Evolutionary conservation across 2,888 invertebrate genomes (phyloP), one percentile per base, ranked within the genome.

Genomic region (Agrotis segetum): DNA sequence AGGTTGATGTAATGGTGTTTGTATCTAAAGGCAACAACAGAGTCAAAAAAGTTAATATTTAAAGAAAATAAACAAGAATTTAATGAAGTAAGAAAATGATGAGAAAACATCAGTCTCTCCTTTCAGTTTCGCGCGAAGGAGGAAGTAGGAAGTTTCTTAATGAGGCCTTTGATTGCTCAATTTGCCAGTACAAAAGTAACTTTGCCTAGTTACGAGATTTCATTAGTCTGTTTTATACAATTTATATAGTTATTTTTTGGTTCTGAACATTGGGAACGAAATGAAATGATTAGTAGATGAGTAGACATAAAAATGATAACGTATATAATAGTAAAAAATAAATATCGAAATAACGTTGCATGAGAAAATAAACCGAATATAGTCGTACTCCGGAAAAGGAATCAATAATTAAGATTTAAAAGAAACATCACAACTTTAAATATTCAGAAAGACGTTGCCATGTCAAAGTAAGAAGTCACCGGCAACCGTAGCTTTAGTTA

Each of bases 81-180:
- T 4, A 47, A 65, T 47, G 21, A 6, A 21, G 34, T 21, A 46
- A 21, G 6, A 7, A 24, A 52, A 63, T 52, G 21, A 53, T 19
- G 21, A 62, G 29, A 29, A 6, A 46, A 46, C 16, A 49, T 60
- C n/a, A n/a, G n/a, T n/a, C 21, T 58, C 0, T 47, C 6, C 6
- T 44, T 46, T 63, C 2, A 1, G 17, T 52, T 21, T 46, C 50
- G 55, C 47, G 40, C 16, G 59, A 65, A 76, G 34, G n/a, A 69
- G 40, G 75, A 67, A 75, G 74, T 56, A 70, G 70, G 63, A 81
- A 79, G 55, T 68, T 68, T 79, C 53, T 71, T 81, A 79, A 79
- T 79, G 71, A 83, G 61, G 44, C 50, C 34, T 52, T 72, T 81
- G 71, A 81, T 84, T 83, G 60, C 52, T 71, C 63, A 75, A 81